Evolutionary conservation across 2,888 invertebrate genomes (phyloP).

Genomic region (Lissocephala sabroskyi): DNA sequence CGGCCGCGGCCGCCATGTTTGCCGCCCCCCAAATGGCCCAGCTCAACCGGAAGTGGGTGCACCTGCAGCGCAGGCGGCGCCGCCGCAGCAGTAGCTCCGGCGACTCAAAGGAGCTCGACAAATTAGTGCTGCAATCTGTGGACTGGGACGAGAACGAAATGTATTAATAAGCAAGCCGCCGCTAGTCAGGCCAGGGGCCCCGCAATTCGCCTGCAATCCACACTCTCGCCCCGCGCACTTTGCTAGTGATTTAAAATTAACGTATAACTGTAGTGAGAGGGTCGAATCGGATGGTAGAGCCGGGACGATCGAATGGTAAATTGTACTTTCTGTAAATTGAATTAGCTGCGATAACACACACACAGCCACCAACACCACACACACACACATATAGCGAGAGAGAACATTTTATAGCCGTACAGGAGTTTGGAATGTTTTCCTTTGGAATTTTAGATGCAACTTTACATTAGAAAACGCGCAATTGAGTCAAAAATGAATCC

Average conservation of each 20-base stretch:
- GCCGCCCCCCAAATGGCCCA: constrained; percentile 70
- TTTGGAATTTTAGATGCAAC: constrained; percentile 40
- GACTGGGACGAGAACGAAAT: constrained; percentile 73
- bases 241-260: constrained; percentile 23
- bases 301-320: constrained; percentile 8
- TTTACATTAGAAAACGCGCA: constrained; percentile 40
- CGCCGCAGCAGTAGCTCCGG: constrained; percentile 70
- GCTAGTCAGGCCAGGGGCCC: background rate
- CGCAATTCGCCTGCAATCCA: background rate
- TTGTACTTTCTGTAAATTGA: constrained; percentile 34
- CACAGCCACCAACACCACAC: background rate
- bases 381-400: constrained; percentile 3
- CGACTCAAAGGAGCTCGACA: constrained; percentile 71
- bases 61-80: constrained; percentile 66
- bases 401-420: constrained; percentile 24
- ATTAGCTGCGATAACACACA: constrained; percentile 31
- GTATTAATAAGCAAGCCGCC: constrained; percentile 44
- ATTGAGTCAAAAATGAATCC: constrained; percentile 1
- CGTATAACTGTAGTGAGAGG: constrained; percentile 15
- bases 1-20: constrained; percentile 69
- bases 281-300: background rate
- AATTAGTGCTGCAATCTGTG: constrained; percentile 71
- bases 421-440: constrained; percentile 18
- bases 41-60: constrained; percentile 70
- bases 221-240: background rate